Percentiles rank a stretch among this genome's conserved stretches.
phyloP scores from a whole-genome alignment of 1,140 invertebrate species.

The Eulimnadia texana region DNA sequence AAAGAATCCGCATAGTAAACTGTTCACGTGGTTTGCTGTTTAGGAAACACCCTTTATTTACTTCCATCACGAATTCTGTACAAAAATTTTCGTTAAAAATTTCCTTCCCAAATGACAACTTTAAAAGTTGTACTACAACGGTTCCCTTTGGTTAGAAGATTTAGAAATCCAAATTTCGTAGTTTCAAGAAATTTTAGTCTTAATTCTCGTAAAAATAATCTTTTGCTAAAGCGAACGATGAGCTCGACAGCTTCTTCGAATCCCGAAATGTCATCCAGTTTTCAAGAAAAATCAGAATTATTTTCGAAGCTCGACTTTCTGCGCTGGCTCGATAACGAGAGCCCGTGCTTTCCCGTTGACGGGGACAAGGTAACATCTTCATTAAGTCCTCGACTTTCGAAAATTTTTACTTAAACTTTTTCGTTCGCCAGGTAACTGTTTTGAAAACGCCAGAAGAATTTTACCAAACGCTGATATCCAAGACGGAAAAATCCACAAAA shows the following conservation, averaged over 20 bases:
- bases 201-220: too few species aligned
- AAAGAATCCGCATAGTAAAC: too few species aligned
- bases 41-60: too few species aligned
- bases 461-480: background rate
- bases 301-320: slow-evolving; percentile 13
- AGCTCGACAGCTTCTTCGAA: background rate
- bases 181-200: too few species aligned
- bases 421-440: background rate
- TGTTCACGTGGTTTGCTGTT: too few species aligned
- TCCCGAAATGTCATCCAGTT: background rate
- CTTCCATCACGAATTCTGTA: too few species aligned
- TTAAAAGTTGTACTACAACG: too few species aligned
- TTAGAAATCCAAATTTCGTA: too few species aligned
- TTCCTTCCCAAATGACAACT: too few species aligned
- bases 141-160: too few species aligned
- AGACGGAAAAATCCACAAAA: slow-evolving; percentile 25
- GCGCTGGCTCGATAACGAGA: slow-evolving; percentile 45
- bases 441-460: background rate
- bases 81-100: too few species aligned
- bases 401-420: background rate
- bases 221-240: background rate
- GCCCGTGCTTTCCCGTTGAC: slow-evolving; percentile 54
- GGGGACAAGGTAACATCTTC: slow-evolving; percentile 38
- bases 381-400: background rate
- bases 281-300: background rate